Base-by-base conservation (phyloP, 2,797 vertebrate genomes). In the Sebastes hubbsi region DNA sequence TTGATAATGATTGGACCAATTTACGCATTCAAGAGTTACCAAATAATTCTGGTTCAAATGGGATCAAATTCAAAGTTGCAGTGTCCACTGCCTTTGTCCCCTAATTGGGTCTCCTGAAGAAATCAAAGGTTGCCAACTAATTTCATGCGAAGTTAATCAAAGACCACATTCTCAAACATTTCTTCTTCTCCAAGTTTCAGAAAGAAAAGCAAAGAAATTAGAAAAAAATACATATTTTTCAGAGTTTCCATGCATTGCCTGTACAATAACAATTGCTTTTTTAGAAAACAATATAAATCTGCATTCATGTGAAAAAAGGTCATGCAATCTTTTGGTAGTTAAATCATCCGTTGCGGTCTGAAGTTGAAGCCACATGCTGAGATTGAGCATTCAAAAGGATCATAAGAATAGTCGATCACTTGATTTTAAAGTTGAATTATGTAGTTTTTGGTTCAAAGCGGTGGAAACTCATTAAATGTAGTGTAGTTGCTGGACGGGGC, bases 301-400 rank as follows among this genome's bases (percentile, higher is more conserved):
- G 24, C 62, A 83, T 80, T 66, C 38, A 58, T 82, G 9, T 74
- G 29, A 75, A 81, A n/a, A 29, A 59, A 49, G 22, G n/a, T 64
- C 88, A 91, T 93, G 93, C 90, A 22, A 55, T 71, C 69, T 78
- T 82, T 56, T 65, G 36, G 73, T 27, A 52, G 30, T 67, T 36
- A 69, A 61, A 20, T 77, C 62, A 66, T 90, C 76, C 65, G 49
- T 3, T 34, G 71, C 55, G 4, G 66, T 63, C 62, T 70, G 61
- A 61, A 34, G 32, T 78, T n/a, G 56, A 78, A 65, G 75, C 88
- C 71, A 62, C 89, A 93, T 92, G 91, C 90, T 78, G 82, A 73
- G 38, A 71, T 8, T 72, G 16, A 80, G 49, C 18, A 12, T 73
- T 87, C 25, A 78, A 62, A 80, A 56, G 55, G 59, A 82, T 86